Evolutionary conservation across 2,113 vertebrate genomes (phyloP), one percentile per base, ranked within the genome.

Genomic region (Dasypus novemcinctus): DNA sequence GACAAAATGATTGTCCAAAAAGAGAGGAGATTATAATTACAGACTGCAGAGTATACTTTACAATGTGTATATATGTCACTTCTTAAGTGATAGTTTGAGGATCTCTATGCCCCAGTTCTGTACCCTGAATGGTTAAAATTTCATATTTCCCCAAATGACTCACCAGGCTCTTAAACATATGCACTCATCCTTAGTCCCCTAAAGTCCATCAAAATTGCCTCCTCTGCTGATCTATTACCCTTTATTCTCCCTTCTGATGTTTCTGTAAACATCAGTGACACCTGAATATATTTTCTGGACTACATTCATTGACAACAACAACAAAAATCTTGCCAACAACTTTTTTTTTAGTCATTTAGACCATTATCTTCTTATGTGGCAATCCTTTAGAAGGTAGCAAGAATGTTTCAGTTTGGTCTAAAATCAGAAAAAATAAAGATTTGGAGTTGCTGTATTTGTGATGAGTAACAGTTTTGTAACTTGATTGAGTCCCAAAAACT

Each of bases 381-480:
- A 36, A n/a, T 87, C n/a, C 20, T 94, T 80, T 85, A 29, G 90
- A 63, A 61, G 49, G 3, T 41, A 68, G 33, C 27, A 33, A 59
- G n/a, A 72, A 61, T 72, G 12, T 89, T 79, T 89, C 91, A 81
- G 0, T 85, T 85, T 84, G 11, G 85, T 88, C 54, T 89, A 59
- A 95, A 96, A 75, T 61, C 3, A 93, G 75, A 79, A 80, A 43
- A 94, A 90, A 64, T 80, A 72, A 64, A 93, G 78, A 86, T 71
- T 83, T 71, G 76, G 15, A 49, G 18, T 71, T 27, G 17, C 43
- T 87, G 10, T 54, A 9, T 89, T 84, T 80, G 18, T 93, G 31
- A 41, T 79, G 80, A 90, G 25, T 92, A 85, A 69, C 21, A 63
- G 82, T 61, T 83, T 90, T 69, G 68, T 36, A 59, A 71, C 7